phyloP scores from a whole-genome alignment of 1,140 invertebrate species.

The Caenorhabditis tropicalis region DNA sequence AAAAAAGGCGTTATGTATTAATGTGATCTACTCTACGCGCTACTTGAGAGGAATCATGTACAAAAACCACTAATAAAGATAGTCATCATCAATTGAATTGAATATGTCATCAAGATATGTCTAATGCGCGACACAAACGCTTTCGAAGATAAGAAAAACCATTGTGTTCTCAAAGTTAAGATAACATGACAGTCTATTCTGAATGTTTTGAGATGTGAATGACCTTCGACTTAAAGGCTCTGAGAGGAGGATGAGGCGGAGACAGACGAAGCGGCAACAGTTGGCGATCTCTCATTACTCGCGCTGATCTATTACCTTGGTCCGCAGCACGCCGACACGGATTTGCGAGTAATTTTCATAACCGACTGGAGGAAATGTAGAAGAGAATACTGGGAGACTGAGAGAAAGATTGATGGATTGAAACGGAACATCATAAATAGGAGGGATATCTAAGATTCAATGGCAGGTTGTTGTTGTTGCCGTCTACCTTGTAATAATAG shows the following conservation, averaged over 20 bases:
- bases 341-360: conserved; percentile 39
- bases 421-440: background rate
- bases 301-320: conserved; percentile 33
- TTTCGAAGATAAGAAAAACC: background rate
- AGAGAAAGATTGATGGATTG: conserved; percentile 38
- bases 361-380: background rate
- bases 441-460: background rate
- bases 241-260: background rate
- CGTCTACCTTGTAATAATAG: background rate
- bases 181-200: background rate
- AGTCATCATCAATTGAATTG: background rate
- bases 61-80: conserved; percentile 29
- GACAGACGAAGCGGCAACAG: conserved; percentile 29
- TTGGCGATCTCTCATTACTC: conserved; percentile 35
- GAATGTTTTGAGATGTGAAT: background rate
- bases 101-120: conserved; percentile 5
- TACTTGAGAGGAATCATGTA: conserved; percentile 21
- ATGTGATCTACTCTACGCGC: conserved; percentile 26
- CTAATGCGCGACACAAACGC: background rate
- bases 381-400: background rate
- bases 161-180: background rate
- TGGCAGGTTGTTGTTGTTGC: conserved; percentile 21
- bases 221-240: conserved; percentile 40
- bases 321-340: conserved; percentile 4
- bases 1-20: conserved; percentile 24